Conservation (phyloP, 2,888 invertebrate genomes). For the Toxonevra muliebris region DNA sequence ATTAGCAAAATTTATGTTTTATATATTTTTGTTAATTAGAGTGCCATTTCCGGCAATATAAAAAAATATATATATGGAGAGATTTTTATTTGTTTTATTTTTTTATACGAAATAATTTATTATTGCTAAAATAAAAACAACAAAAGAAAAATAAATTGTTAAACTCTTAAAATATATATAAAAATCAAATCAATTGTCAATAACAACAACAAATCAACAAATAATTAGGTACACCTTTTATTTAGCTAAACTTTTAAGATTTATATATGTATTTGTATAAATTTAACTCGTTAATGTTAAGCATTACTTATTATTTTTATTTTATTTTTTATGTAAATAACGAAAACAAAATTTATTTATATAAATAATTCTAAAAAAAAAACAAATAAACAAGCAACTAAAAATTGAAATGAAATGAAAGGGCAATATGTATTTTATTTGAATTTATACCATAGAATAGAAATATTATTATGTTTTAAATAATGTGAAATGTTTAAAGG, state of each 20-base stretch:
- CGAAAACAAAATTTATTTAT: neutral
- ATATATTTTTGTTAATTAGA: slow-evolving; percentile 38
- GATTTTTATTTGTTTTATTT: no score
- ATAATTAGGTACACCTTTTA: neutral
- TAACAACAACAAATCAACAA: no score
- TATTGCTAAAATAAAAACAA: slow-evolving; percentile 10
- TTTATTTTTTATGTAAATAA: slow-evolving; percentile 18
- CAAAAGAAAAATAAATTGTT: slow-evolving; percentile 1
- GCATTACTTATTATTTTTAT: slow-evolving; percentile 11
- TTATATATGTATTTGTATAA: slow-evolving; percentile 13
- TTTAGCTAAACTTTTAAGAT: neutral
- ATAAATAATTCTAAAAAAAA: no score
- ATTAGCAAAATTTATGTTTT: slow-evolving; percentile 35
- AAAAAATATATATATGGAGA: slow-evolving; percentile 20
- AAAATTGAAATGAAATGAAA: neutral
- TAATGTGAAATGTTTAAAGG: neutral
- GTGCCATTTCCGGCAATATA: slow-evolving; percentile 55
- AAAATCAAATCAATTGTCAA: neutral
- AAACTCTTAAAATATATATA: neutral
- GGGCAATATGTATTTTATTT: slow-evolving; percentile 5
- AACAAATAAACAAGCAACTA: no score
- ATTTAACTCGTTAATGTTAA: slow-evolving; percentile 21
- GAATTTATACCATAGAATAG: slow-evolving; percentile 6
- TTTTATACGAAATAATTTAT: neutral
- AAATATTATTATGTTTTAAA: neutral